Conservation (phyloP, 1,140 invertebrate species). For the Bombyx mori region DNA sequence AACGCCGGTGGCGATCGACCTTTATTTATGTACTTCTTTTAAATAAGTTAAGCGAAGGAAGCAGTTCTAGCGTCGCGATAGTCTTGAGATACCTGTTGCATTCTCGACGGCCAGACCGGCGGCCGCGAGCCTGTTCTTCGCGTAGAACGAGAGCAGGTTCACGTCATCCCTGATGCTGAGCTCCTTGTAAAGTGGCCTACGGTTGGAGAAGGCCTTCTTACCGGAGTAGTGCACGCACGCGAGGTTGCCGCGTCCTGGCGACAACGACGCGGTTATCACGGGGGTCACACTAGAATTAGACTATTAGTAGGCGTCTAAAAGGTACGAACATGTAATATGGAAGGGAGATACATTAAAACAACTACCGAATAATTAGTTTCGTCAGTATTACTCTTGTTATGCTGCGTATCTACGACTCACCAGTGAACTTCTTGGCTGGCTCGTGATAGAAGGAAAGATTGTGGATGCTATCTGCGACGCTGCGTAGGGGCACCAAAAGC, state of each 20-base stretch:
- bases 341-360: too few species aligned
- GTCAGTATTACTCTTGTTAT: background rate
- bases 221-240: conserved; percentile 85
- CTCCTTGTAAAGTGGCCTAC: conserved; percentile 78
- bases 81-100: conserved; percentile 58
- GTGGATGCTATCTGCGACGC: conserved; percentile 71
- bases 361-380: conserved; percentile 2
- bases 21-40: conserved; percentile 33
- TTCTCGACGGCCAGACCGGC: conserved; percentile 64
- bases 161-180: conserved; percentile 78
- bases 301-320: conserved; percentile 31
- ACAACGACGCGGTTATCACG: conserved; percentile 54
- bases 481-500: conserved; percentile 73
- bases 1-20: conserved; percentile 28
- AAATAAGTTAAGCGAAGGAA: conserved; percentile 53
- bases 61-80: conserved; percentile 47
- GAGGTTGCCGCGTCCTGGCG: conserved; percentile 78
- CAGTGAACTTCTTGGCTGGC: conserved; percentile 75
- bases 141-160: conserved; percentile 82
- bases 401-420: conserved; percentile 40
- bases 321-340: background rate
- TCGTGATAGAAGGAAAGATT: conserved; percentile 76
- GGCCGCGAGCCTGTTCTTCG: conserved; percentile 79
- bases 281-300: conserved; percentile 43
- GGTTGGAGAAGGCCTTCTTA: conserved; percentile 80